phyloP scores from a whole-genome alignment of 2,113 vertebrate genomes.

The Megaceryle maxima region DNA sequence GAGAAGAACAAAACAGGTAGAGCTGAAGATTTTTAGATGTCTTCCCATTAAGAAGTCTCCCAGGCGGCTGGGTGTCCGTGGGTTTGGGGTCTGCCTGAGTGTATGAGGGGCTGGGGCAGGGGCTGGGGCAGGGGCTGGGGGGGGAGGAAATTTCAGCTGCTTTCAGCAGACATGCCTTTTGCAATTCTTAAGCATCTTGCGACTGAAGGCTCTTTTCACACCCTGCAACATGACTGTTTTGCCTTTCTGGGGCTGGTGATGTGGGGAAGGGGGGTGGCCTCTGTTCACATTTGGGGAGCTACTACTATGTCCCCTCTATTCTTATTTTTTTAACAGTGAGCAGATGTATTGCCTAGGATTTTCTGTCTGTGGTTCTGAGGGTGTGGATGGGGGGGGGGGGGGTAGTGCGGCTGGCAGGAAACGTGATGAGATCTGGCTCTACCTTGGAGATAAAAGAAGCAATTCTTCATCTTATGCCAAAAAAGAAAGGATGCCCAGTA shows the following conservation, averaged over 20 bases:
- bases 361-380: slow-evolving; percentile 56
- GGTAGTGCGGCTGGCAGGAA: slow-evolving; percentile 47
- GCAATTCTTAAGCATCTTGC: slow-evolving; percentile 70
- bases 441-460: slow-evolving; percentile 67
- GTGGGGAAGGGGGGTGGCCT: slow-evolving; percentile 58
- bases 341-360: slow-evolving; percentile 31
- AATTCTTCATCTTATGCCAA: slow-evolving; percentile 51
- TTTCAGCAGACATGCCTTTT: slow-evolving; percentile 56
- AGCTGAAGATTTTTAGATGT: slow-evolving; percentile 70
- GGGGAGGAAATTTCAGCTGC: slow-evolving; percentile 49
- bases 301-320: slow-evolving; percentile 29
- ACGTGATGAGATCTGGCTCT: slow-evolving; percentile 54
- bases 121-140: not conserved
- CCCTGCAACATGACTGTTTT: slow-evolving; percentile 63
- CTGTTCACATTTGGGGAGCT: slow-evolving; percentile 50
- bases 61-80: not conserved
- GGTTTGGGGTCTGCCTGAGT: not conserved
- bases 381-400: slow-evolving; percentile 43
- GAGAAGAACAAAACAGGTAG: slow-evolving; percentile 99
- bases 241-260: slow-evolving; percentile 59
- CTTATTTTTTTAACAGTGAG: not conserved
- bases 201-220: slow-evolving; percentile 58
- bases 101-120: not conserved
- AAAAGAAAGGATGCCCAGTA: slow-evolving; percentile 40
- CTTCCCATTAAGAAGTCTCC: slow-evolving; percentile 50